Evolutionary conservation across 2,113 vertebrate species (phyloP).

Genomic region (Pachycephala philippinensis): DNA sequence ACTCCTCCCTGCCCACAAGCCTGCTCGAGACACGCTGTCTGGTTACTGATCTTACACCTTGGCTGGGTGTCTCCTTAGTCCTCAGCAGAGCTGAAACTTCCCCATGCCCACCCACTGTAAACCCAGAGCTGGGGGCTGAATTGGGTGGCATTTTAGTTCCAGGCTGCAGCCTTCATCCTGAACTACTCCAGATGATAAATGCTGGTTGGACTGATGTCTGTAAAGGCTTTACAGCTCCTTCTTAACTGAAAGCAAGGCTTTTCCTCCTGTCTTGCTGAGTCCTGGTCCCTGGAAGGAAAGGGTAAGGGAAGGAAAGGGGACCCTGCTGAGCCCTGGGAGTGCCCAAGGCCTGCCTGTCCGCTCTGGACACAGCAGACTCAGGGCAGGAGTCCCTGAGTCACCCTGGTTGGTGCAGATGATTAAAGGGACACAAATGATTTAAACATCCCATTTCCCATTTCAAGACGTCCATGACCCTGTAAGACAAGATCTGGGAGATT

Average conservation of each 20-base stretch:
- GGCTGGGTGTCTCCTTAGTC: background rate
- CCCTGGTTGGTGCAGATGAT: background rate
- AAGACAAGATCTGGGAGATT: slow-evolving; percentile 51
- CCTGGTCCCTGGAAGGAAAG: background rate
- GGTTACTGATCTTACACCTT: background rate
- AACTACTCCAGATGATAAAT: background rate
- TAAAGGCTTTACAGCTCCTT: background rate
- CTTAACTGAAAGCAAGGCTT: background rate
- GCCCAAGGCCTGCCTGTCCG: fast-evolving
- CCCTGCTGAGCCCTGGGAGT: background rate
- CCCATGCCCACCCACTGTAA: background rate
- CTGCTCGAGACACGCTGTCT: background rate
- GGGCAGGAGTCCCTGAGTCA: background rate
- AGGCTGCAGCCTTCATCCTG: background rate
- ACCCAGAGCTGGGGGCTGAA: background rate
- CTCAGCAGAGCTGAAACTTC: background rate
- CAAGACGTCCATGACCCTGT: background rate
- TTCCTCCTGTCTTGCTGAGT: background rate
- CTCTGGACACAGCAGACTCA: background rate
- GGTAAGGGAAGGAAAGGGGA: background rate
- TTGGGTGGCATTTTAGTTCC: background rate
- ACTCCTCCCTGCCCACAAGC: background rate
- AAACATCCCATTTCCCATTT: slow-evolving; percentile 36
- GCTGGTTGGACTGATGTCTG: background rate
- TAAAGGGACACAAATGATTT: background rate